Percentiles rank a stretch among this genome's conserved stretches.
Conservation (phyloP, 92 coral and sea anemone species). For the Bergia puertoricense region DNA sequence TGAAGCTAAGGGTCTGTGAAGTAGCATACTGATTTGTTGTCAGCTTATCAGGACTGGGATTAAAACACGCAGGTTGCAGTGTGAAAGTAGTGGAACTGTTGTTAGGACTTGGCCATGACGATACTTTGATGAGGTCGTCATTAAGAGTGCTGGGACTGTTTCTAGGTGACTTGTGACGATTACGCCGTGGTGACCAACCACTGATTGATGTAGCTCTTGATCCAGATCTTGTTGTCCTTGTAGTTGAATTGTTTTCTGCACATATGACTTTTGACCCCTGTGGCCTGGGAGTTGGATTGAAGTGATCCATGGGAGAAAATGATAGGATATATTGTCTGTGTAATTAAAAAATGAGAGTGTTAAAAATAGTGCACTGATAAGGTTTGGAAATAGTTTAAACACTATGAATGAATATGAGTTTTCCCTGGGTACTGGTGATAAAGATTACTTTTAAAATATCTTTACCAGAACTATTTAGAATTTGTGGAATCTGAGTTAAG, state of each 20-base stretch:
- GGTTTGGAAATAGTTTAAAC: neutral
- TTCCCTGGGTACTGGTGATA: neutral
- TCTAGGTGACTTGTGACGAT: conserved; percentile 22
- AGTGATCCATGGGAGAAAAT: conserved; percentile 11
- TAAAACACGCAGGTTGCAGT: conserved; percentile 26
- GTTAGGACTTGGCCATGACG: conserved; percentile 48
- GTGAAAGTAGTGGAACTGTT: conserved; percentile 12
- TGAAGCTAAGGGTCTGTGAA: conserved; percentile 1
- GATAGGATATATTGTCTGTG: conserved; percentile 4
- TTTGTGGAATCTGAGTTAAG: neutral
- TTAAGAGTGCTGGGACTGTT: conserved; percentile 10
- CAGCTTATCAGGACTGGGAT: conserved; percentile 45
- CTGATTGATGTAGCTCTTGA: neutral
- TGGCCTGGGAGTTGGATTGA: neutral
- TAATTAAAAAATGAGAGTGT: neutral
- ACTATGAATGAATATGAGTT: neutral
- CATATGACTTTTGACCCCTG: conserved; percentile 39
- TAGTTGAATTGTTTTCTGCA: conserved; percentile 10
- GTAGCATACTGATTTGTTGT: conserved; percentile 7
- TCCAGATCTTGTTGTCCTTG: conserved; percentile 35
- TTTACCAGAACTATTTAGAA: neutral
- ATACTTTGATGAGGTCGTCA: conserved; percentile 23
- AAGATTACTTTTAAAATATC: neutral
- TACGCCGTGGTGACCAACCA: conserved; percentile 31
- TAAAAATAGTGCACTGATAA: neutral